phyloP scores from a whole-genome alignment of 2,888 invertebrate species.

The Apamea crenata region DNA sequence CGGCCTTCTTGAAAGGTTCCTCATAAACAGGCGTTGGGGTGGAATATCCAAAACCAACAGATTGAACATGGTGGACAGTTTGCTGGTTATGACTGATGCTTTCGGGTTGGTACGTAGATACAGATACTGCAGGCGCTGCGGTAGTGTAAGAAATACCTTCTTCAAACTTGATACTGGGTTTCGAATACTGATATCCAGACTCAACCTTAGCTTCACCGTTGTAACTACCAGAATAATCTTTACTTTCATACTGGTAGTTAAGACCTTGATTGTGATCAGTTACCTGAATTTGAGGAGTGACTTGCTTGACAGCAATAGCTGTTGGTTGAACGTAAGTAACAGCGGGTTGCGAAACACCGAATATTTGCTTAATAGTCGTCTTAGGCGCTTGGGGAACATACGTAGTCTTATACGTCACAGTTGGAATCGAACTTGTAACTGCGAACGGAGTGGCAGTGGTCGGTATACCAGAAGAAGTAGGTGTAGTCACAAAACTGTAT shows the following conservation, averaged over 20 bases:
- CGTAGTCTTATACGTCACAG: conserved; percentile 81
- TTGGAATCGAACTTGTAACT: conserved; percentile 81
- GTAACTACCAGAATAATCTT: conserved; percentile 66
- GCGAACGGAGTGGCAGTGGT: conserved; percentile 85
- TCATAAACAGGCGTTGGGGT: conserved; percentile 81
- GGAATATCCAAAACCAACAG: conserved; percentile 80
- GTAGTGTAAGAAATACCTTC: conserved; percentile 82
- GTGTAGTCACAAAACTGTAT: conserved; percentile 82
- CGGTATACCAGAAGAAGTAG: conserved; percentile 85
- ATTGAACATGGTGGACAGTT: conserved; percentile 79
- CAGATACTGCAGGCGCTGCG: conserved; percentile 77
- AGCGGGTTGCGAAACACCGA: conserved; percentile 84
- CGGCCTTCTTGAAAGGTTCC: conserved; percentile 83
- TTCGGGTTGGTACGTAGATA: conserved; percentile 83
- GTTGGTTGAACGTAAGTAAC: conserved; percentile 86
- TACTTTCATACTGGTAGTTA: conserved; percentile 75
- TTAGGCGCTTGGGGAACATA: conserved; percentile 83
- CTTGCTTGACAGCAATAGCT: conserved; percentile 76
- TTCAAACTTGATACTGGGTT: conserved; percentile 83
- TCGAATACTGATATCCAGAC: conserved; percentile 80
- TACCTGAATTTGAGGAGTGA: conserved; percentile 77
- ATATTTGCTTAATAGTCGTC: conserved; percentile 85
- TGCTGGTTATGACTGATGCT: conserved; percentile 81
- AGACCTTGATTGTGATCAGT: conserved; percentile 78
- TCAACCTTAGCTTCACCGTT: conserved; percentile 60